Evolutionary conservation across 1,140 invertebrate species (phyloP).

Genomic region (Zaprionus tsacasi): DNA sequence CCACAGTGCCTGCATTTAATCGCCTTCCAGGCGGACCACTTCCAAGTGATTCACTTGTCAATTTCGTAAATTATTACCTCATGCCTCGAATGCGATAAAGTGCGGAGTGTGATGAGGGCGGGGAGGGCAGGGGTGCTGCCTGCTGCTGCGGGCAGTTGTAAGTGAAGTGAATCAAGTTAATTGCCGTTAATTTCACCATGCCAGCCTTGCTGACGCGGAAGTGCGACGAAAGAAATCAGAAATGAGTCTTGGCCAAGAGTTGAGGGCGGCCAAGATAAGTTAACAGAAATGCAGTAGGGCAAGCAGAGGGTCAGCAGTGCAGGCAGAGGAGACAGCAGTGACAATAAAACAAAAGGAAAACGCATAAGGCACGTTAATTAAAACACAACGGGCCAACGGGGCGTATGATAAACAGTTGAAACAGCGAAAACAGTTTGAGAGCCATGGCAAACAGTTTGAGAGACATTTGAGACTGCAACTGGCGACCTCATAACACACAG

Average conservation of each 20-base stretch:
- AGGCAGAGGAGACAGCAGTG: background rate
- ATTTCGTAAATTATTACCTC: constrained; percentile 79
- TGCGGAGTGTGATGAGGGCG: constrained; percentile 31
- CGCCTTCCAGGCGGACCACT: constrained; percentile 14
- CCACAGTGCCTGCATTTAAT: constrained; percentile 6
- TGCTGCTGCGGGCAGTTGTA: constrained; percentile 29
- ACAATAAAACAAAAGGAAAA: background rate
- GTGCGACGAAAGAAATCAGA: constrained; percentile 66
- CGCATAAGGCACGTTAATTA: no score
- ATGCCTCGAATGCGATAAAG: constrained; percentile 49
- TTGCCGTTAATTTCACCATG: constrained; percentile 77
- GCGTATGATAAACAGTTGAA: no score
- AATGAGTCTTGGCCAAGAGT: constrained; percentile 46
- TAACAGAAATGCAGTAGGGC: constrained; percentile 2
- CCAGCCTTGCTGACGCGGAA: constrained; percentile 74
- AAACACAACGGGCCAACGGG: no score
- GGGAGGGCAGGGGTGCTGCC: background rate
- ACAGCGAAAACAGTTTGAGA: background rate
- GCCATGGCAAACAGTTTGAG: background rate
- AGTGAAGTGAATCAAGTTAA: constrained; percentile 78
- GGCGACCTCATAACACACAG: background rate
- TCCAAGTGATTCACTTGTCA: constrained; percentile 72
- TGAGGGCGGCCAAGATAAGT: constrained; percentile 38
- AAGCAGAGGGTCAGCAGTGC: background rate
- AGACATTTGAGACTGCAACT: background rate